Conservation (phyloP, 1,140 invertebrate genomes). For the Maconellicoccus hirsutus region DNA sequence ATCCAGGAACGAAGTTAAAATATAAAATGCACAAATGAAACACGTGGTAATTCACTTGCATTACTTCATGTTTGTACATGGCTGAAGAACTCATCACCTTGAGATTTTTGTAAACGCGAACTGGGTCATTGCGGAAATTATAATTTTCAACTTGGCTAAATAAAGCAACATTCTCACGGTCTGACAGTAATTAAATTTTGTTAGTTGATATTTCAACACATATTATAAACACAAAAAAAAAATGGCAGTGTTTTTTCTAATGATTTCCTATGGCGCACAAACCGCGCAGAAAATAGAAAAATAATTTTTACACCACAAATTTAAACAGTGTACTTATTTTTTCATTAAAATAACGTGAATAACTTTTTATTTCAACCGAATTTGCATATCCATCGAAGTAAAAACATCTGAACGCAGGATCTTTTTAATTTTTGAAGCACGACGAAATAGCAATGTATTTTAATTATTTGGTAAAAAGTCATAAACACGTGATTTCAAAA, state of each 20-base stretch:
- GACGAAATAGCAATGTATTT: no score
- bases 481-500: no score
- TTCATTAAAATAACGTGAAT: no score
- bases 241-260: neutral
- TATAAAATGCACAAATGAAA: neutral
- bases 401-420: no score
- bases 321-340: no score
- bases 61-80: neutral
- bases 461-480: no score
- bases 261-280: neutral
- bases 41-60: neutral
- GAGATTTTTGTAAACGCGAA: neutral
- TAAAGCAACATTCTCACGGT: neutral
- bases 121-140: slow-evolving; percentile 7
- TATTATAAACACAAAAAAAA: neutral
- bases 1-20: neutral
- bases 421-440: no score
- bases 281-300: no score
- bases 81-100: neutral
- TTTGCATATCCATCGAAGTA: no score
- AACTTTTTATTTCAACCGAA: no score
- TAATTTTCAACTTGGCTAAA: slow-evolving; percentile 6
- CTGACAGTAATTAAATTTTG: neutral
- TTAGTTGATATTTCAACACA: neutral
- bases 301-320: no score